Evolutionary conservation across 2,888 invertebrate genomes (phyloP), one percentile per base, ranked within the genome.

Genomic region (Mellilla xanthometata): DNA sequence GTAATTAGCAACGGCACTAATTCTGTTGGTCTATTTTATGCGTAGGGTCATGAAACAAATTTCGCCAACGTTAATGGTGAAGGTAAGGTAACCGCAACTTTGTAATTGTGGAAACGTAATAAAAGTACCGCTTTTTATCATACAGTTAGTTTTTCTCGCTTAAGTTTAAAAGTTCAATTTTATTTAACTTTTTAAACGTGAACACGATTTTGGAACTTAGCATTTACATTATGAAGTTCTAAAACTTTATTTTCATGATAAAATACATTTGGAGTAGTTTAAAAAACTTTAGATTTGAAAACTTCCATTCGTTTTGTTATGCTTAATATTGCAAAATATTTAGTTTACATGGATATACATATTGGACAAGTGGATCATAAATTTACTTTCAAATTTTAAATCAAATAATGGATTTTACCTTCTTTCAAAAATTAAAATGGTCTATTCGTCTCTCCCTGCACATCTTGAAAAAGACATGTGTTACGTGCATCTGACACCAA

Each of bases 401-500:
- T n/a, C n/a, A n/a, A n/a, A n/a, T n/a, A n/a, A n/a, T n/a, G n/a
- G n/a, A n/a, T n/a, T n/a, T n/a, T n/a, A n/a, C n/a, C n/a, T n/a
- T n/a, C n/a, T n/a, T n/a, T n/a, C n/a, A n/a, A n/a, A n/a, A n/a
- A n/a, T n/a, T n/a, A n/a, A n/a, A n/a, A n/a, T n/a, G n/a, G n/a
- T n/a, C n/a, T n/a, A n/a, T n/a, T n/a, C n/a, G n/a, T 24, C 28
- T 30, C 5, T 9, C 19, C 24, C 5, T 24, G 22, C 24, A 7
- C 24, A 31, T 31, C 13, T 29, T 28, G 5, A 36, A 10, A 8
- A 8, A 33, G 41, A 11, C 38, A 38, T 49, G 29, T 31, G 27
- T 30, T 32, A 30, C 36, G 40, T 84, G 87, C 87, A 88, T 85
- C 85, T 88, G 88, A 84, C 85, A 77, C 74, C 75, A 68, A 82